Conservation (phyloP, 2,888 invertebrate genomes). For the Monochamus alternatus region DNA sequence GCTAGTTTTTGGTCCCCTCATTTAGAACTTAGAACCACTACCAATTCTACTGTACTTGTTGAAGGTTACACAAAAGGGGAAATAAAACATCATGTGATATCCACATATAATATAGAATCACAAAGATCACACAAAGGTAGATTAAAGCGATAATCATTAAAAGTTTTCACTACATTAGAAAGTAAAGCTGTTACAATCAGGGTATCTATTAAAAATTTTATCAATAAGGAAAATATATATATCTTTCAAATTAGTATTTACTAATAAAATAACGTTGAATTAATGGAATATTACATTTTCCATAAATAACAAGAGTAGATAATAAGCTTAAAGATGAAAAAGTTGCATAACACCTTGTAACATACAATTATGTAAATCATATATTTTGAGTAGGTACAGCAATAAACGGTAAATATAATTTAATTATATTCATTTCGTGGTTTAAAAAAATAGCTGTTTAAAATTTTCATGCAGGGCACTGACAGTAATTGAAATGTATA, state of each 20-base stretch:
- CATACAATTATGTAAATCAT: constrained; percentile 19
- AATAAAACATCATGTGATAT: constrained; percentile 11
- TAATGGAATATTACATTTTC: constrained; percentile 23
- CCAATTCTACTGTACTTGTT: too few relatives aligned
- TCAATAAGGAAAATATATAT: background rate
- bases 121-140: constrained; percentile 31
- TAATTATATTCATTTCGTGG: background rate
- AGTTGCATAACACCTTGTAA: constrained; percentile 26
- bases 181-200: background rate
- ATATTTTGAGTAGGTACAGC: constrained; percentile 8
- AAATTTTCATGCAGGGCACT: too few relatives aligned
- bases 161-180: constrained; percentile 1
- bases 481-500: too few relatives aligned
- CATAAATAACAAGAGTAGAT: constrained; percentile 25
- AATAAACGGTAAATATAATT: background rate
- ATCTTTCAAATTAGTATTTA: constrained; percentile 6
- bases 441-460: too few relatives aligned
- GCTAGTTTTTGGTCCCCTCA: too few relatives aligned
- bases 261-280: constrained; percentile 22
- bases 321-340: constrained; percentile 28
- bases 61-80: background rate
- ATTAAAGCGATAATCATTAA: constrained; percentile 25
- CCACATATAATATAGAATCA: constrained; percentile 17
- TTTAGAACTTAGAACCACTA: too few relatives aligned
- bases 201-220: constrained; percentile 3